Base-by-base conservation (phyloP, 2,113 vertebrate species). In the Dasyurus viverrinus region DNA sequence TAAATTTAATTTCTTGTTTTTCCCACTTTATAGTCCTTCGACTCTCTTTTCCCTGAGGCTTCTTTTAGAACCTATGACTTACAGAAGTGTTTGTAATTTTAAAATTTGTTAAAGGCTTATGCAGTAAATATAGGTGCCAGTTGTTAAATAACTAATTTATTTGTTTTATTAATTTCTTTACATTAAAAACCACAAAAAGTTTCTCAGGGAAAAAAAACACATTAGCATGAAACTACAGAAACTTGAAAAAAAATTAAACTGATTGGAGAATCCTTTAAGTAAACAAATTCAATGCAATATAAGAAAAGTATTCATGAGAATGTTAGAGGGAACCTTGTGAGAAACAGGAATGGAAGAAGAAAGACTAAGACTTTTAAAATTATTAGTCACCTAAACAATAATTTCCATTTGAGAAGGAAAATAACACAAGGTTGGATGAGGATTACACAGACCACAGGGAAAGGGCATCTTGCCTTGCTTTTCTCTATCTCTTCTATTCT, bases 331-430 rank as follows among this genome's bases (percentile, higher is more conserved):
- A 92, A 94, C 12, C 53, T 2, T 91, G 24, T 6, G 4, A 90
- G 54, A 26, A 60, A 42, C 16, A 42, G 92, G 25, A 92, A 3
- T 16, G 3, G 10, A 36, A 48, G 26, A 42, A 8, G 14, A 8
- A 84, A 68, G 57, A 68, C 0, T 46, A 94, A 96, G 91, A n/a
- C 0, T 47, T 6, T 57, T 10, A 7, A 84, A 84, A 84, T 42
- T 42, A 26, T 60, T 42, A 90, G 14, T 91, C 30, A 93, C 53
- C 26, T 24, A 76, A 6, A 54, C 42, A 93, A 95, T 68, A 23
- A 90, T 89, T 94, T 94, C 91, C 57, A 25, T 90, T 54, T 90
- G 9, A 93, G 25, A 90, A 93, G 60, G 6, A 94, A 84, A 42
- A 84, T 84, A 90, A 90, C 0, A 1, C 84, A 93, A n/a, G 16